Percentiles rank a stretch among this genome's conserved stretches.
Evolutionary conservation across 1,140 invertebrate species (phyloP).

Genomic region (Cherax quadricarinatus): DNA sequence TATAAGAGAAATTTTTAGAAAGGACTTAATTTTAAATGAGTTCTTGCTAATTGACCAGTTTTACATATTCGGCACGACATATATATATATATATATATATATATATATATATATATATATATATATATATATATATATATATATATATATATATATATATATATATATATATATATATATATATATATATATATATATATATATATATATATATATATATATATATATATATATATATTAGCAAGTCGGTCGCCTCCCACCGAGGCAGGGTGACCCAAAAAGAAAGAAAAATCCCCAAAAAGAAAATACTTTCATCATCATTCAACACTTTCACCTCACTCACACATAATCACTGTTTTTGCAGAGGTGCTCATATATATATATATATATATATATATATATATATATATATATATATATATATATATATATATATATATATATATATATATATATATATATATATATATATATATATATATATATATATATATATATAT

Average conservation of each 20-base stretch:
- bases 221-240: too few species aligned
- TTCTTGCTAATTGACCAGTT: too few species aligned
- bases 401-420: slow-evolving; percentile 4
- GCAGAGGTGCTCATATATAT: background rate
- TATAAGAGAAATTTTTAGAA: too few species aligned
- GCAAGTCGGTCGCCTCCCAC: too few species aligned
- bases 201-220: background rate
- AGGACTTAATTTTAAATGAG: too few species aligned
- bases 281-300: too few species aligned
- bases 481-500: background rate
- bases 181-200: background rate
- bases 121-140: slow-evolving; percentile 28
- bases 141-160: slow-evolving; percentile 11
- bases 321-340: too few species aligned
- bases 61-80: too few species aligned
- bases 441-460: slow-evolving; percentile 6
- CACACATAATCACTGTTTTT: too few species aligned
- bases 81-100: too few species aligned
- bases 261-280: too few species aligned
- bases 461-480: background rate
- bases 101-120: slow-evolving; percentile 28
- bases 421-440: slow-evolving; percentile 23
- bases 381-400: slow-evolving; percentile 5
- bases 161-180: slow-evolving; percentile 30
- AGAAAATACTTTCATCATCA: too few species aligned